Evolutionary conservation across 2,113 vertebrate species (phyloP), one percentile per base, ranked within the genome.

Genomic region (Hirundichthys speculiger): DNA sequence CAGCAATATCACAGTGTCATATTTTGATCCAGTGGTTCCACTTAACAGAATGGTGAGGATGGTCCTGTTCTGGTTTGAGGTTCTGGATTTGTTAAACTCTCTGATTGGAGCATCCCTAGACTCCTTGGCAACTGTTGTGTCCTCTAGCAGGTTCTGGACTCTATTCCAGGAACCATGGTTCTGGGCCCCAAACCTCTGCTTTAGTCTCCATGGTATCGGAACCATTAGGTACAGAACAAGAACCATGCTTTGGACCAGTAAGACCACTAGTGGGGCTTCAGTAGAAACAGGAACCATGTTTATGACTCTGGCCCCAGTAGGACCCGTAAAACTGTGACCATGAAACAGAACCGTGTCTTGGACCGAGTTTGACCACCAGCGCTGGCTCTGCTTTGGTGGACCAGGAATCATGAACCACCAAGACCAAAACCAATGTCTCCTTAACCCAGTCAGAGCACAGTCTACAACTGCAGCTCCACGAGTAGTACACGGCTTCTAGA

Each of bases 41-140:
- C 2, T 34, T 34, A 6, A 34, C 1, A 10, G 30, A 34, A 34
- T 10, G 30, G 30, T 3, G 25, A 27, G 25, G 6, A 27, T 27
- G 25, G 25, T 34, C 11, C 11, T 2, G 30, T 34, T 34, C 30
- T 34, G 3, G 6, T 34, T 34, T 34, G 9, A 34, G 30, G 25
- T 27, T 3, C 3, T 27, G 25, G 25, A n/a, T 27, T 4, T 27
- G 25, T 27, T 27, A 27, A 27, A 27, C 25, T 27, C 59, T 67
- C 39, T 68, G 76, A 82, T 86, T 69, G 69, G 79, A 87, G 74
- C 87, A 83, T 86, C 74, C 57, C 72, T 75, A 4, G 50, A 79
- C 46, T 77, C 39, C 78, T 48, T 73, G 73, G 76, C 63, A 54
- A 69, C 30, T 59, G 12, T 66, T 77, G 60, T 58, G 54, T 53